Base-by-base conservation (phyloP, 2,888 invertebrate species). In the Himalopsyche tibetana region DNA sequence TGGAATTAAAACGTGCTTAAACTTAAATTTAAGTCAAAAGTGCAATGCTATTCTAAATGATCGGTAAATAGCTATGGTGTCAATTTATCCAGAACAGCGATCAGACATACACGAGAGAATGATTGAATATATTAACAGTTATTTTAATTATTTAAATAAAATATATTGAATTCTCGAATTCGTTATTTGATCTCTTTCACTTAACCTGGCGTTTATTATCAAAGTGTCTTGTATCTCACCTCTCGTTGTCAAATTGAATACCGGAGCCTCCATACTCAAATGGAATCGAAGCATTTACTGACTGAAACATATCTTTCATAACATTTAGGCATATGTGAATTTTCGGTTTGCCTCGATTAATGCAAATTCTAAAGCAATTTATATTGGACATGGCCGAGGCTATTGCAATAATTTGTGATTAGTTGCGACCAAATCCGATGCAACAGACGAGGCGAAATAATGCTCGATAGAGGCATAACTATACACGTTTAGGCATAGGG, bases 361-460 rank as follows among this genome's bases (percentile, higher is more conserved):
- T 82, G 82, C 55, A 82, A 82, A 82, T 82, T 55, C 55, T 36
- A 55, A 82, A 55, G 82, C 82, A 82, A 82, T 82, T 82, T 82
- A 82, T 55, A 82, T 82, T 36, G 82, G 55, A 82, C 82, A 82
- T 82, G 82, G 28, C 36, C 82, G 82, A 74, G 80, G 82, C 82
- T 55, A 55, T 55, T 82, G 82, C 82, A 38, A 55, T 82, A 82
- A 82, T 82, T 82, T 82, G 82, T 55, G 82, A 82, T 82, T 82
- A 82, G 82, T 28, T 15, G 82, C 51, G 17, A 9, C 51, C 28
- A 55, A 82, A 82, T 55, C 51, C 82, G 82, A 82, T 82, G 45
- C 82, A 55, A 55, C 82, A 82, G 80, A n/a, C 80, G 74, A 74
- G 74, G 74, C 36, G 15, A 74, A 74, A 12, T 74, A 74, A 15